Evolutionary conservation across 2,888 invertebrate species (phyloP).

Genomic region (Microctonus brassicae): DNA sequence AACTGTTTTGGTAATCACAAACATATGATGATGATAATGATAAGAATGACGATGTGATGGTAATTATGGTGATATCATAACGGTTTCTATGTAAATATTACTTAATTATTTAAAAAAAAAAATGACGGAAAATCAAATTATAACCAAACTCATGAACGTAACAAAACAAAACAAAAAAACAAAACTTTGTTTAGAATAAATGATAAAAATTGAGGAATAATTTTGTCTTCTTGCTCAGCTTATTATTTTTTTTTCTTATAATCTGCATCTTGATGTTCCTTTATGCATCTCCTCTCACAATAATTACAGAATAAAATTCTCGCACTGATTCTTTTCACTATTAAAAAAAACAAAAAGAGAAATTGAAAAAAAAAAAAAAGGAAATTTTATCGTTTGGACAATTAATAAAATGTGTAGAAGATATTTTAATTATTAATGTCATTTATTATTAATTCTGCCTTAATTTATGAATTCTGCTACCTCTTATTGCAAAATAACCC

Average conservation of each 20-base stretch:
- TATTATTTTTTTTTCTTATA: background rate
- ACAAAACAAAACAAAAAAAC: constrained; percentile 49
- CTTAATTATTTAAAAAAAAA: constrained; percentile 53
- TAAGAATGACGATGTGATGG: background rate
- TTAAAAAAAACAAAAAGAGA: background rate
- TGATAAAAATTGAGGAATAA: constrained; percentile 66
- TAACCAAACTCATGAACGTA: constrained; percentile 65
- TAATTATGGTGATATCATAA: constrained; percentile 25
- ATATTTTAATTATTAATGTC: constrained; percentile 12
- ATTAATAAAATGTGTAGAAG: background rate
- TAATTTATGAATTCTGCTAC: constrained; percentile 8
- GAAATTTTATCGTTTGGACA: constrained; percentile 25
- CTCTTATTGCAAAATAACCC: constrained; percentile 15
- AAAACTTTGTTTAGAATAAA: constrained; percentile 70
- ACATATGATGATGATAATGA: background rate
- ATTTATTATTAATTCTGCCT: background rate
- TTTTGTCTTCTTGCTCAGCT: constrained; percentile 10
- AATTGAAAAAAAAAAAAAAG: no score
- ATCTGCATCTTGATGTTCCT: constrained; percentile 28
- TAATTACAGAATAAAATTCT: constrained; percentile 23
- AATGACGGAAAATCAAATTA: constrained; percentile 54
- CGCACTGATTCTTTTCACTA: background rate
- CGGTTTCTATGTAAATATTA: constrained; percentile 61
- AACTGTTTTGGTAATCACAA: constrained; percentile 1
- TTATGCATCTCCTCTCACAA: constrained; percentile 25